These are phyloP conservation scores for Melozone crissalis DNA, from an alignment of 2,113 vertebrate species.

Conservation along the genomic window DNA sequence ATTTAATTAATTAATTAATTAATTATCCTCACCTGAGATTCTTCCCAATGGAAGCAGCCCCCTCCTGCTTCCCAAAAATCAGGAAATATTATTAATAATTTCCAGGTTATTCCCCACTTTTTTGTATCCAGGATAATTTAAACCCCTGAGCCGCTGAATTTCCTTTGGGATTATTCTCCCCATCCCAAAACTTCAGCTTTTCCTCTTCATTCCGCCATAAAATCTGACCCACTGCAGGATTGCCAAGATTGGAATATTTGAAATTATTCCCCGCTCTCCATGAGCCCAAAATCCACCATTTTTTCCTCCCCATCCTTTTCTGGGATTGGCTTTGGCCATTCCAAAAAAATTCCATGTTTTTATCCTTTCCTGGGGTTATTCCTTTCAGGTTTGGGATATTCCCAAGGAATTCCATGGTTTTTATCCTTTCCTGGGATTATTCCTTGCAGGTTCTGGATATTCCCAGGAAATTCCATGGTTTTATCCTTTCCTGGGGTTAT, in stretches of 20 bases:
- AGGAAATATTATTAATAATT: background rate
- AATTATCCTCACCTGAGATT: background rate
- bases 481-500: too few relatives aligned
- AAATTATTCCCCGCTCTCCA: accelerated
- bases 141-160: background rate
- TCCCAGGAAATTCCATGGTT: background rate
- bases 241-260: background rate
- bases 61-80: background rate
- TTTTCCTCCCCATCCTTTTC: background rate
- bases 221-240: accelerated
- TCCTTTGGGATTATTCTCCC: background rate
- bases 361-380: too few relatives aligned
- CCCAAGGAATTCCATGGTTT: too few relatives aligned
- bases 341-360: too few relatives aligned
- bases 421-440: too few relatives aligned
- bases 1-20: too few relatives aligned
- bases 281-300: accelerated
- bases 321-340: too few relatives aligned
- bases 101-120: background rate
- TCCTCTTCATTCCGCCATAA: background rate
- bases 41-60: background rate
- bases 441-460: background rate
- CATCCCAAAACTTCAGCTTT: accelerated
- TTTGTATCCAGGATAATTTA: background rate
- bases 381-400: too few relatives aligned